These are phyloP conservation scores for Euclidia mi DNA, from an alignment of 2,888 invertebrate genomes.

Conservation along the genomic window DNA sequence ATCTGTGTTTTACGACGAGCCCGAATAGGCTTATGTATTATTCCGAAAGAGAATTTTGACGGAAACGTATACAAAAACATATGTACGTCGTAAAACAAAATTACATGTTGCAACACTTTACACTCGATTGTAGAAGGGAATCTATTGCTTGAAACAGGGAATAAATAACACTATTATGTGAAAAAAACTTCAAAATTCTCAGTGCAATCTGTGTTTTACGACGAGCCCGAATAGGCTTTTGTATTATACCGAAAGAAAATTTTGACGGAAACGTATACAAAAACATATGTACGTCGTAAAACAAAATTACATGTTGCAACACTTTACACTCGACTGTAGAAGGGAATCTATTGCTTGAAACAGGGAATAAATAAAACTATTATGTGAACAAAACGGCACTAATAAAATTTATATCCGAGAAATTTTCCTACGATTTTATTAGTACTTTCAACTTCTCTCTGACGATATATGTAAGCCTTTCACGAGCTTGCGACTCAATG, in stretches of 20 bases:
- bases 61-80: conserved; percentile 66
- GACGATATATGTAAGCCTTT: too few relatives aligned
- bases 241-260: conserved; percentile 63
- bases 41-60: conserved; percentile 62
- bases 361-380: conserved; percentile 7
- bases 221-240: conserved; percentile 58
- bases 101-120: conserved; percentile 42
- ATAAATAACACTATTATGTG: conserved; percentile 9
- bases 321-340: conserved; percentile 16
- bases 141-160: not conserved
- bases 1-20: conserved; percentile 69
- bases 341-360: conserved; percentile 3
- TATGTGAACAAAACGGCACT: not conserved
- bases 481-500: too few relatives aligned
- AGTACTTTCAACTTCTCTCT: too few relatives aligned
- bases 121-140: conserved; percentile 5
- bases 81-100: conserved; percentile 61
- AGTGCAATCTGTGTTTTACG: conserved; percentile 72
- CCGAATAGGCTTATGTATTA: conserved; percentile 65
- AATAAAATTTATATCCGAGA: too few relatives aligned
- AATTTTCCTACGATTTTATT: too few relatives aligned
- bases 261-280: conserved; percentile 65
- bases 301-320: conserved; percentile 51
- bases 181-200: conserved; percentile 64
- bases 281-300: conserved; percentile 64